Base-by-base conservation (phyloP, 1,140 invertebrate species). In the Elymnias hypermnestra region DNA sequence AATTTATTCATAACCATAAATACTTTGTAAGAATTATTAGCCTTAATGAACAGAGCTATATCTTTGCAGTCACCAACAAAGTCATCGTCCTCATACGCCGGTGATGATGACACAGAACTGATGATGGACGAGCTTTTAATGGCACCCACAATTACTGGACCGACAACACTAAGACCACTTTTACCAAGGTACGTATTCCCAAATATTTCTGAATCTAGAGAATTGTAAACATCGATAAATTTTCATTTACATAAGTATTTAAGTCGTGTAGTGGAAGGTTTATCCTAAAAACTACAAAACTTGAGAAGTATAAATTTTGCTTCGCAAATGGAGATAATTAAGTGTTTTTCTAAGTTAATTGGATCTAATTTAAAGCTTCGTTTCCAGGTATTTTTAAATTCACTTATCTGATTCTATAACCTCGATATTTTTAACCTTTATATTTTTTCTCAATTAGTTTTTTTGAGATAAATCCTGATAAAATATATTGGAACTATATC, bases 71-170 rank as follows among this genome's bases (percentile, higher is more conserved):
- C 89, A 10, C 88, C 89, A 36, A 89, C 89, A 43, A 90, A 89
- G 78, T 90, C 89, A 18, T 91, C 90, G 22, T 88, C 89, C 31
- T 91, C 90, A 1, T 89, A 90, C 17, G 90, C 90, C 29, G 89
- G 89, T 37, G 89, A 89, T 53, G 91, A 92, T 58, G 90, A 91
- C 52, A 91, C 90, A 0, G 91, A 92, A 59, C 72, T 92, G 21
- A 91, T 92, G 90, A 92, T 92, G 91, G 91, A 92, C 52, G 91
- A 92, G 57, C 84, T 92, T 7, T 69, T 92, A 12, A 92, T 92
- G 91, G 89, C 91, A 9, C 91, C 90, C 1, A 91, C 90, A 0
- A 90, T 92, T 44, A 90, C 90, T 12, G 90, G 90, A 49, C 89
- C 90, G 7, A 89, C 89, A 2, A 89, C 89, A 2, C 84, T 92